Conservation (phyloP, 2,888 invertebrate genomes). For the Cinara cedri region DNA sequence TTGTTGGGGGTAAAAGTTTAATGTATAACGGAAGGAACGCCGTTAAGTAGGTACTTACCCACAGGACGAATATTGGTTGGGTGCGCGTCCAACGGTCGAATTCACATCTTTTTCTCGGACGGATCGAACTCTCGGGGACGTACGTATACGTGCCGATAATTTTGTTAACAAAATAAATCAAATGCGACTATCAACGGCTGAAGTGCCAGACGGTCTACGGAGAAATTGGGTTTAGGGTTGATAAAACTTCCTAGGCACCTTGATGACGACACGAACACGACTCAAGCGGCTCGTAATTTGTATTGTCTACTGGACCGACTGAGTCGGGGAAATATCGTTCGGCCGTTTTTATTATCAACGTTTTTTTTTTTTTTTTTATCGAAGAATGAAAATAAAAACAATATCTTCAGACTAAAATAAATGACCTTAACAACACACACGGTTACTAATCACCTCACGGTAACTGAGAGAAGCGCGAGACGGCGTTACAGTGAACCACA, state of each 20-base stretch:
- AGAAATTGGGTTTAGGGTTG: not conserved
- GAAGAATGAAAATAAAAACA: slow-evolving; percentile 3
- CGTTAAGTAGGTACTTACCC: not conserved
- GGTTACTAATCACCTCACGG: not conserved
- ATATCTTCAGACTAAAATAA: slow-evolving; percentile 16
- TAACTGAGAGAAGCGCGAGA: too few species aligned
- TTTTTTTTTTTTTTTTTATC: too few species aligned
- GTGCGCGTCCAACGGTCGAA: not conserved
- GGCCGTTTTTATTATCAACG: not conserved
- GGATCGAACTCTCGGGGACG: not conserved
- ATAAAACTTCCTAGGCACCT: not conserved
- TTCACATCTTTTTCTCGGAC: not conserved
- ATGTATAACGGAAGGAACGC: not conserved
- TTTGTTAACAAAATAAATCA: not conserved
- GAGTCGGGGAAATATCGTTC: not conserved
- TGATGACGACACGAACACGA: not conserved
- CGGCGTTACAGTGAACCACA: too few species aligned
- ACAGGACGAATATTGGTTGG: not conserved
- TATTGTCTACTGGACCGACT: not conserved
- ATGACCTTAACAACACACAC: slow-evolving; percentile 27
- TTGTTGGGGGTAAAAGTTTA: not conserved
- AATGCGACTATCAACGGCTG: not conserved
- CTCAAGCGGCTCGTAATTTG: not conserved
- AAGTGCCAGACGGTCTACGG: not conserved
- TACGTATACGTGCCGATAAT: not conserved